Conservation (phyloP, 2,888 invertebrate species). For the Polydrusus pterygomalis region DNA sequence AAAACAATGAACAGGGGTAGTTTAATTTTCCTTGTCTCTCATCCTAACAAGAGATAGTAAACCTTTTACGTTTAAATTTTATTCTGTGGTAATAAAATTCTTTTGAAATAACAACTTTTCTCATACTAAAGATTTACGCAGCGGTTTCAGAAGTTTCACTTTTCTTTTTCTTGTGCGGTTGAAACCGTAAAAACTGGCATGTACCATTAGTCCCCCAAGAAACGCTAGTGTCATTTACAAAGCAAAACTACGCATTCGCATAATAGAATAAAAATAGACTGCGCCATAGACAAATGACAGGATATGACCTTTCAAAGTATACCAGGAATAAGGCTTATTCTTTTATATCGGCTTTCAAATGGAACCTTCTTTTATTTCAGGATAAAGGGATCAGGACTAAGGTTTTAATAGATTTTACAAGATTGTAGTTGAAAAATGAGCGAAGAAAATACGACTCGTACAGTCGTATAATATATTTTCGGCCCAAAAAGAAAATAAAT, state of each 20-base stretch:
- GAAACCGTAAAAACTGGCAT: too few relatives aligned
- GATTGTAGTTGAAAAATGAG: conserved; percentile 45
- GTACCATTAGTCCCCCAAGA: too few relatives aligned
- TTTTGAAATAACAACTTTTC: conserved; percentile 15
- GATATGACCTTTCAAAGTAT: conserved; percentile 16
- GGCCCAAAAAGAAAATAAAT: conserved; percentile 25
- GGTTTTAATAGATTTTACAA: conserved; percentile 43
- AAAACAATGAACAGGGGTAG: conserved; percentile 11
- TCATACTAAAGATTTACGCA: conserved; percentile 10
- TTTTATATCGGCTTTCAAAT: conserved; percentile 32
- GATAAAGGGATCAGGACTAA: conserved; percentile 44
- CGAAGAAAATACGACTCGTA: conserved; percentile 25
- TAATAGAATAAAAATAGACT: neutral
- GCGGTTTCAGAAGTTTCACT: too few relatives aligned
- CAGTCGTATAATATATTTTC: too few relatives aligned
- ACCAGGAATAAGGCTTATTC: conserved; percentile 13
- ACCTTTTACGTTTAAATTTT: neutral
- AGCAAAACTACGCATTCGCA: too few relatives aligned
- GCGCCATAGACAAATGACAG: neutral
- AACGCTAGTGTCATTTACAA: too few relatives aligned
- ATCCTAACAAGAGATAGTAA: neutral
- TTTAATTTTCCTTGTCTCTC: neutral
- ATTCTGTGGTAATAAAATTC: conserved; percentile 20
- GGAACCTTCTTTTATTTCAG: conserved; percentile 36
- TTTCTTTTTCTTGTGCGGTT: too few relatives aligned